Conservation (phyloP, 1,140 invertebrate species). For the Lanistes nyassanus region DNA sequence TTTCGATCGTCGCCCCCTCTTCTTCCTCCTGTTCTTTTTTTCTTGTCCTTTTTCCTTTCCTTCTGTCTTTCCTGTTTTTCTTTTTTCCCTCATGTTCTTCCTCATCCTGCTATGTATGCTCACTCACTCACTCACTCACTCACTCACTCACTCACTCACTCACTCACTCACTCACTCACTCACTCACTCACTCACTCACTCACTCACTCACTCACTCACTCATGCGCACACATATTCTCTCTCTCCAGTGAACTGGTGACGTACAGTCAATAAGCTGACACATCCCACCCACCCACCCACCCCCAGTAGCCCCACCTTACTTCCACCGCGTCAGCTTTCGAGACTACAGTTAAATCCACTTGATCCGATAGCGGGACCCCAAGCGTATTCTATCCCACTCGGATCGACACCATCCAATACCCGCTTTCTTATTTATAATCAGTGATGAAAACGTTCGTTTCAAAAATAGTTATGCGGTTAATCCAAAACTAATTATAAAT, state of each 20-base stretch:
- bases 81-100: conserved; percentile 6
- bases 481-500: too few species aligned
- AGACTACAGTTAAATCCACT: background rate
- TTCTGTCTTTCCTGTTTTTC: conserved; percentile 66
- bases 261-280: too few species aligned
- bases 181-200: background rate
- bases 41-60: background rate
- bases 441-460: too few species aligned
- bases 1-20: background rate
- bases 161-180: background rate
- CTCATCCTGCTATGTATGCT: background rate
- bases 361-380: background rate
- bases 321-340: background rate
- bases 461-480: too few species aligned
- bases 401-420: background rate
- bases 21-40: background rate
- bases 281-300: background rate
- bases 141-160: background rate
- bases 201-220: conserved; percentile 3
- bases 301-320: background rate
- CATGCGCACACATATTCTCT: background rate
- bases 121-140: background rate
- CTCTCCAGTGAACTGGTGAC: too few species aligned
- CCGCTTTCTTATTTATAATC: too few species aligned
- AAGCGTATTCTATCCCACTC: background rate